Percentiles rank a stretch among this genome's conserved stretches.
phyloP scores from a whole-genome alignment of 23 tunicate species.

The Halocynthia aurantium region DNA sequence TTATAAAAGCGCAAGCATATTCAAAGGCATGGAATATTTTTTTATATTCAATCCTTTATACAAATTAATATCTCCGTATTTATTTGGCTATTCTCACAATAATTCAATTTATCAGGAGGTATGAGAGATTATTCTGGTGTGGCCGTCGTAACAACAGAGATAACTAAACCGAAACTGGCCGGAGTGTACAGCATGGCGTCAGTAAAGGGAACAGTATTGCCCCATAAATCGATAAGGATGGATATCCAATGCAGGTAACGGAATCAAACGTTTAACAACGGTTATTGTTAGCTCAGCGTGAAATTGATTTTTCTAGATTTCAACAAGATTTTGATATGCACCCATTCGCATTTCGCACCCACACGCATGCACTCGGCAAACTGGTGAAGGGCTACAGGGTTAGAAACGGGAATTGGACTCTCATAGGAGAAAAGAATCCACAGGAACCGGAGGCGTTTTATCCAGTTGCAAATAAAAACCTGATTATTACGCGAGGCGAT shows the following conservation, averaged over 20 bases:
- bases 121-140: conserved; percentile 15
- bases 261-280: neutral
- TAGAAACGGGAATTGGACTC: conserved; percentile 31
- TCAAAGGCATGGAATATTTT: conserved; percentile 6
- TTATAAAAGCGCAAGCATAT: conserved; percentile 28
- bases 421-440: conserved; percentile 38
- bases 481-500: conserved; percentile 30
- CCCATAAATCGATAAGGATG: conserved; percentile 3
- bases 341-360: conserved; percentile 55
- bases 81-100: too few species aligned
- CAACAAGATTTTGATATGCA: conserved; percentile 25
- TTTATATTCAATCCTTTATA: too few species aligned
- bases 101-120: conserved; percentile 8
- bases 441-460: conserved; percentile 52
- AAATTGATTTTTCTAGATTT: conserved; percentile 13
- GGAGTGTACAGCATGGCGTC: conserved; percentile 38
- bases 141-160: conserved; percentile 10
- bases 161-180: conserved; percentile 27
- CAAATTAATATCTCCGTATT: too few species aligned
- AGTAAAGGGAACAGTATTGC: conserved; percentile 9
- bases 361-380: conserved; percentile 38
- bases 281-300: neutral
- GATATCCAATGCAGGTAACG: conserved; percentile 43
- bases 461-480: conserved; percentile 21
- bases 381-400: conserved; percentile 27